Base-by-base conservation (phyloP, 2,888 invertebrate species). In the Maniola hyperantus region DNA sequence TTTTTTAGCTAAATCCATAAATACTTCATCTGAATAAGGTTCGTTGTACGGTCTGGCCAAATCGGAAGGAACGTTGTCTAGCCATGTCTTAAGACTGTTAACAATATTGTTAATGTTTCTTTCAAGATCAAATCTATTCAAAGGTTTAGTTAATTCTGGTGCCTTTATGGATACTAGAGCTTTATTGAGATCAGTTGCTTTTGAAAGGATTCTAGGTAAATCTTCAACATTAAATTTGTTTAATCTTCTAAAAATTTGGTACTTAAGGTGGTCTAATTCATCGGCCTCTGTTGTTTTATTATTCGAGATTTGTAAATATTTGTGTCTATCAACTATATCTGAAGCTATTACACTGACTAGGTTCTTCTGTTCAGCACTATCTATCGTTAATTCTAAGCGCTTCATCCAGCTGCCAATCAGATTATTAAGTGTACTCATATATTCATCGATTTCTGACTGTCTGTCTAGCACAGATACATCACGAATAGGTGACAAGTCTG, bases 241-340 rank as follows among this genome's bases (percentile, higher is more conserved):
- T 36, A 66, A 46, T 64, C 62, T 62, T 65, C 66, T 68, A 62
- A 63, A 72, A 63, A 70, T 68, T 65, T 66, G 63, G 57, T 68
- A 72, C 55, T 68, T 70, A 15, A 72, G 58, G 50, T 70, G 51
- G 48, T 72, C 71, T 10, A 72, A n/a, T 33, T 72, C 71, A n/a
- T 68, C 57, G 11, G 44, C 20, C 7, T 68, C 57, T 8, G 50
- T 34, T 7, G 51, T 57, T 15, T 48, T 57, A 6, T 20, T 66
- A 20, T 53, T 57, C 33, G 70, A 68, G 0, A 72, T 57, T 64
- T 70, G 63, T 46, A 72, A 67, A 44, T 70, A 72, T 63, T 67
- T 70, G 36, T 65, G 51, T 6, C 71, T 68, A 8, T 72, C 68
- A 53, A 68, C 34, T 51, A 68, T 51, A 53, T 72, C 70, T 42